A percentile compares a stretch with the other conserved stretches of the same genome.
These are phyloP conservation scores for Scrobipalpa atriplicella DNA, from an alignment of 2,888 invertebrate species.

Conservation along the genomic window DNA sequence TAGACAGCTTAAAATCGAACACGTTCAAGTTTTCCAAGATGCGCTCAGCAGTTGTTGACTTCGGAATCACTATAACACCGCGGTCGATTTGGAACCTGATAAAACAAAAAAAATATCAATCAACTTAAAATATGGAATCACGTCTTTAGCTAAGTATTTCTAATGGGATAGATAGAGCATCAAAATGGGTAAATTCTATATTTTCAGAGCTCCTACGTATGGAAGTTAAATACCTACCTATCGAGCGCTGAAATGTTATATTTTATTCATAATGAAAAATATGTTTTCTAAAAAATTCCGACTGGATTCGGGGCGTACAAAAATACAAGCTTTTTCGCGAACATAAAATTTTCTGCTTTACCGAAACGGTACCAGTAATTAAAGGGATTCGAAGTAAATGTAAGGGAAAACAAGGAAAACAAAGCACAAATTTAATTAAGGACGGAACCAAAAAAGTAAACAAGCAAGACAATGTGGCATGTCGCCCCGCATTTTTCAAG, in stretches of 20 bases:
- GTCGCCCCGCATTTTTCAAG: slow-evolving; percentile 22
- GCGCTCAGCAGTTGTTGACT: slow-evolving; percentile 76
- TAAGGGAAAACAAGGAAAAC: slow-evolving; percentile 15
- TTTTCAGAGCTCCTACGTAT: too few species aligned
- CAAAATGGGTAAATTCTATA: too few species aligned
- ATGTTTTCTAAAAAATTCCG: slow-evolving; percentile 26
- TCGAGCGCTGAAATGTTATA: background rate
- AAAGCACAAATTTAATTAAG: slow-evolving; percentile 18
- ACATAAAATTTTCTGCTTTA: slow-evolving; percentile 18
- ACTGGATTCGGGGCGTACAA: background rate
- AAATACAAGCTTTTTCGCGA: background rate
- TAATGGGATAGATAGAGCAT: too few species aligned
- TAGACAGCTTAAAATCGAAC: slow-evolving; percentile 76
- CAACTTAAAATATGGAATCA: too few species aligned
- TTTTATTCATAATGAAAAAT: background rate
- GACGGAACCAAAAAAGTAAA: slow-evolving; percentile 9
- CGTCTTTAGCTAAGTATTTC: too few species aligned
- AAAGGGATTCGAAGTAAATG: slow-evolving; percentile 22
- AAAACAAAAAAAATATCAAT: background rate
- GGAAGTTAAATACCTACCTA: background rate
- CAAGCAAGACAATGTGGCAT: slow-evolving; percentile 11
- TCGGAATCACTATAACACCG: slow-evolving; percentile 81
- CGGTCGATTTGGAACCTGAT: slow-evolving; percentile 66
- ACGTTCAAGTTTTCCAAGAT: slow-evolving; percentile 80
- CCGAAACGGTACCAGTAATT: slow-evolving; percentile 14